Base-by-base conservation (phyloP, 2,888 invertebrate species). In the Pollenia amentaria region DNA sequence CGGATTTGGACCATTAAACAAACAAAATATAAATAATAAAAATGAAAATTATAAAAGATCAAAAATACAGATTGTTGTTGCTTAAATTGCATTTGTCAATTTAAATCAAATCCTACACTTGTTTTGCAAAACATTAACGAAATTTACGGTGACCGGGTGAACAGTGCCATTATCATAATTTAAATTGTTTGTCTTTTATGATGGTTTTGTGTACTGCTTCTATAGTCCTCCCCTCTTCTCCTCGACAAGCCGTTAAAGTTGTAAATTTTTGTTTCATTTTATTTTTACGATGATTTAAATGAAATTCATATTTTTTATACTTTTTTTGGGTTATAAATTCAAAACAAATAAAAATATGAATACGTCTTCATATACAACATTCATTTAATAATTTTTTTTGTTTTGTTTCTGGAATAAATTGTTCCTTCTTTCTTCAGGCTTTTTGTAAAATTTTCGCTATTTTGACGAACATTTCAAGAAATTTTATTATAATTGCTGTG, bases 41-140 rank as follows among this genome's bases (percentile, higher is more conserved):
- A 55, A 65, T 65, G 3, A 42, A 57, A 38, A 51, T 21, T 16
- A 44, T 12, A 2, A 67, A 42, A 44, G 18, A n/a, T 1, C 42
- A 42, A 55, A 55, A 55, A 44, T 57, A 67, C 2, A 11, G 40
- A 70, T 77, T 84, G 84, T 73, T 84, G 73, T 69, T 69, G 38
- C 21, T 90, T 90, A 91, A 92, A 92, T 92, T 91, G 90, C 90
- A 89, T 87, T 89, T 90, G 92, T 92, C 92, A 91, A 89, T 91
- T 91, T 91, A 91, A 92, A 92, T 92, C 92, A 92, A 90, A 90
- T 90, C 90, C 90, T 92, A 90, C 92, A 92, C 91, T 91, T 91
- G 90, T 91, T 90, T 88, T 78, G 70, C 70, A 83, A 87, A 86
- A 89, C 90, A 87, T 87, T 87, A 84, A 87, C 77, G 67, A 88